A percentile compares a stretch with the other conserved stretches of the same genome.
phyloP scores from a whole-genome alignment of 1,140 invertebrate species.

The Drosophila subobscura region DNA sequence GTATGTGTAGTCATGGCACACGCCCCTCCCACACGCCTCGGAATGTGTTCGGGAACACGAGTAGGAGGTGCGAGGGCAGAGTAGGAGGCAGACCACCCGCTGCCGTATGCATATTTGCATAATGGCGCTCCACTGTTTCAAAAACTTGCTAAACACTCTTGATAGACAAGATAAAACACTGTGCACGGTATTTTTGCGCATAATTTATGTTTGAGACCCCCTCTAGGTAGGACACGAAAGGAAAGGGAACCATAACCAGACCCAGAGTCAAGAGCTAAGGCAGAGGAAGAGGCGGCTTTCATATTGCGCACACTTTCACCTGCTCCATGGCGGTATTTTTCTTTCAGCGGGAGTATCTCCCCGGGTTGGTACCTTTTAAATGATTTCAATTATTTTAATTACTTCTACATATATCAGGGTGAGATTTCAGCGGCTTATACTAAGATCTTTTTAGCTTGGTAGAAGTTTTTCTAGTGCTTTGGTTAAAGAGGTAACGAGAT shows the following conservation, averaged over 20 bases:
- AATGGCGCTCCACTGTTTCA: slow-evolving; percentile 79
- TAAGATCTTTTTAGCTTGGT: slow-evolving; percentile 1
- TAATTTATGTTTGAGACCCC: slow-evolving; percentile 65
- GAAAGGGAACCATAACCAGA: too few relatives aligned
- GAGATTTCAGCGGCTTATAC: slow-evolving; percentile 48
- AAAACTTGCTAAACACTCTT: slow-evolving; percentile 82
- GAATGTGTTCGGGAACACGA: not conserved
- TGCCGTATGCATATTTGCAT: slow-evolving; percentile 80
- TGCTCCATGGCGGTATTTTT: slow-evolving; percentile 17
- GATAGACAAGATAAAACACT: slow-evolving; percentile 82
- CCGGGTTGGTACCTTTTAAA: slow-evolving; percentile 12
- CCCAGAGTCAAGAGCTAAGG: not conserved
- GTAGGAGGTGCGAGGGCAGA: too few relatives aligned
- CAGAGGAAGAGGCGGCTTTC: slow-evolving; percentile 6
- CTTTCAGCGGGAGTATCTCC: slow-evolving; percentile 1
- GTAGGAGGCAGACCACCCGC: slow-evolving; percentile 30
- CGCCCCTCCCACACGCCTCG: slow-evolving; percentile 1
- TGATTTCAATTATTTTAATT: slow-evolving; percentile 76
- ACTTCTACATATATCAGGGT: slow-evolving; percentile 38
- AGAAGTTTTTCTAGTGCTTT: slow-evolving; percentile 2
- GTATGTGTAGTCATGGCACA: slow-evolving; percentile 23
- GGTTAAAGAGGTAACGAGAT: not conserved
- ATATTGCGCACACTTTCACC: slow-evolving; percentile 45
- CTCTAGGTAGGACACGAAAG: slow-evolving; percentile 16
- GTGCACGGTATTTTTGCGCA: slow-evolving; percentile 74